These are phyloP conservation scores for Larimichthys crocea DNA, from an alignment of 2,113 vertebrate species.

Conservation along the genomic window DNA sequence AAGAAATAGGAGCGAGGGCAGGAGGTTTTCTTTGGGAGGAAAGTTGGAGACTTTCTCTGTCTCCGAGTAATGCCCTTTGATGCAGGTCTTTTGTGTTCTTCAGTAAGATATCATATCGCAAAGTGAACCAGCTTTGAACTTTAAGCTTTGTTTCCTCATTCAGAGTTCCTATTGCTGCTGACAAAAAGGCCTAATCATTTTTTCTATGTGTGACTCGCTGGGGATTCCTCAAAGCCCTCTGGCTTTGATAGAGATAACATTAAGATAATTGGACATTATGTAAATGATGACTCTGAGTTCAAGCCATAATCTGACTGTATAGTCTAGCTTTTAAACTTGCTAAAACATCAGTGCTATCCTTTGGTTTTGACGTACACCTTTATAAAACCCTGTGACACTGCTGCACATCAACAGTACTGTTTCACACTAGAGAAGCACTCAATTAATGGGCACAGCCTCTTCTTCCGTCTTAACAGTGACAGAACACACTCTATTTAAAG, in stretches of 20 bases:
- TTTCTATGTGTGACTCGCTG: conserved; percentile 47
- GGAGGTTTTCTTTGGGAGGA: conserved; percentile 33
- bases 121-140: conserved; percentile 71
- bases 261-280: conserved; percentile 78
- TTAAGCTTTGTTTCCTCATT: conserved; percentile 69
- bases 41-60: conserved; percentile 43
- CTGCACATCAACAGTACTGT: conserved; percentile 14
- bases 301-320: conserved; percentile 47
- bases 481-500: conserved; percentile 1
- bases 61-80: conserved; percentile 67
- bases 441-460: conserved; percentile 7
- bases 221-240: conserved; percentile 66
- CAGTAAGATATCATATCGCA: conserved; percentile 68
- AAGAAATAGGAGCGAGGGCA: conserved; percentile 24
- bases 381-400: conserved; percentile 18
- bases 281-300: conserved; percentile 69
- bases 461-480: neutral
- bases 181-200: conserved; percentile 41
- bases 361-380: conserved; percentile 31
- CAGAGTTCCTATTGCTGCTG: conserved; percentile 37
- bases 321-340: conserved; percentile 43
- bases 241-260: conserved; percentile 72
- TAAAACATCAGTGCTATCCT: conserved; percentile 42
- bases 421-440: neutral
- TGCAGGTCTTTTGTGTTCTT: conserved; percentile 66